Conservation (phyloP, 2,113 vertebrate genomes). For the Cebus imitator region DNA sequence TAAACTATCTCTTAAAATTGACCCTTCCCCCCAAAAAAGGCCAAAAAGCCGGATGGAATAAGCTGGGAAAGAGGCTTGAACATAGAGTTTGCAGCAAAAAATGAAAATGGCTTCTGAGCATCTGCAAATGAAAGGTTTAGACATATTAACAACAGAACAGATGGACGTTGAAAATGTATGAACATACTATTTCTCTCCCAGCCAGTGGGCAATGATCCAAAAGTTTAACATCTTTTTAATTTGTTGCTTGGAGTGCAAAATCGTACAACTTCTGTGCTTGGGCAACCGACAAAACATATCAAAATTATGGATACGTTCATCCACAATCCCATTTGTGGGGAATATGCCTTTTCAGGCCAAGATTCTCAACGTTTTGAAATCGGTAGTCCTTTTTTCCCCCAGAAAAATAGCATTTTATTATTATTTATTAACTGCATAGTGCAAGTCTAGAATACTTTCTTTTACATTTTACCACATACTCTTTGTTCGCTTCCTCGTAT, state of each 20-base stretch:
- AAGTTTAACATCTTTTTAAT: neutral
- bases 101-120: neutral
- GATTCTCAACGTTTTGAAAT: neutral
- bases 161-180: neutral
- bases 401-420: too few relatives aligned
- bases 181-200: neutral
- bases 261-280: neutral
- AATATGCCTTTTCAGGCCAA: neutral
- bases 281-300: neutral
- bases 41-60: neutral
- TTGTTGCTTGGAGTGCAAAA: neutral
- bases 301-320: neutral
- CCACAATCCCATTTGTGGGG: neutral
- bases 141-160: neutral
- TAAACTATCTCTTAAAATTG: neutral
- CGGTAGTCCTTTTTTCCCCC: neutral
- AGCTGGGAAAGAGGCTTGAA: neutral
- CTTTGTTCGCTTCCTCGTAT: too few relatives aligned
- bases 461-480: too few relatives aligned
- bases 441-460: too few relatives aligned
- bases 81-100: neutral
- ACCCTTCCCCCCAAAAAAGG: neutral
- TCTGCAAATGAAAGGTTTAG: neutral
- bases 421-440: too few relatives aligned
- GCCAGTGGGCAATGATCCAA: neutral